These are phyloP conservation scores for Vireo altiloquus DNA, from an alignment of 2,113 vertebrate genomes.

Conservation along the genomic window DNA sequence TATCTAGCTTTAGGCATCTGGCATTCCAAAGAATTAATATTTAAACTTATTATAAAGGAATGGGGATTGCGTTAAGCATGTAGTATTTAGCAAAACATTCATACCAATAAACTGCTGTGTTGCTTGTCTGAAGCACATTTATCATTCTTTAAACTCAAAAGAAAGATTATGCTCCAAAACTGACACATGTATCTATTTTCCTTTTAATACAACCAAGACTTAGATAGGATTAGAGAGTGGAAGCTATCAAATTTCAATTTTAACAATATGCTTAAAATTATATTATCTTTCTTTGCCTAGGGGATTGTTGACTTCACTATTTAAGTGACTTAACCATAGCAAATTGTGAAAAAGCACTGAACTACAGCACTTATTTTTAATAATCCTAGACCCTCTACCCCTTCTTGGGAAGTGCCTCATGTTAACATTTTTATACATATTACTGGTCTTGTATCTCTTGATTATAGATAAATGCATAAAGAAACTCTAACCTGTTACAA, in stretches of 20 bases:
- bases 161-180: slow-evolving; percentile 38
- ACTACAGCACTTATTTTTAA: slow-evolving; percentile 74
- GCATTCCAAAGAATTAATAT: slow-evolving; percentile 83
- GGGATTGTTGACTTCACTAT: slow-evolving; percentile 35
- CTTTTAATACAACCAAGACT: slow-evolving; percentile 37
- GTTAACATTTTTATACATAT: not conserved
- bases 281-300: slow-evolving; percentile 62
- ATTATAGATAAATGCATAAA: not conserved
- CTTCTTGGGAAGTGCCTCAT: not conserved
- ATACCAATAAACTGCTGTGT: slow-evolving; percentile 63
- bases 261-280: slow-evolving; percentile 61
- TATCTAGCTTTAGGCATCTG: slow-evolving; percentile 77
- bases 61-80: slow-evolving; percentile 70
- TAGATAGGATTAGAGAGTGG: slow-evolving; percentile 54
- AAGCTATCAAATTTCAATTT: slow-evolving; percentile 61
- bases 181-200: slow-evolving; percentile 50
- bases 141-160: slow-evolving; percentile 53
- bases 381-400: slow-evolving; percentile 21
- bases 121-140: slow-evolving; percentile 57
- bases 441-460: not conserved
- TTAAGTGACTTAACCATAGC: slow-evolving; percentile 72
- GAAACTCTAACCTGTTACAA: not conserved
- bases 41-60: slow-evolving; percentile 82
- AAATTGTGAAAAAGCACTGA: slow-evolving; percentile 73
- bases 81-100: slow-evolving; percentile 72